Evolutionary conservation across 1,140 invertebrate genomes (phyloP), one percentile per base, ranked within the genome.

Genomic region (Sitophilus oryzae): DNA sequence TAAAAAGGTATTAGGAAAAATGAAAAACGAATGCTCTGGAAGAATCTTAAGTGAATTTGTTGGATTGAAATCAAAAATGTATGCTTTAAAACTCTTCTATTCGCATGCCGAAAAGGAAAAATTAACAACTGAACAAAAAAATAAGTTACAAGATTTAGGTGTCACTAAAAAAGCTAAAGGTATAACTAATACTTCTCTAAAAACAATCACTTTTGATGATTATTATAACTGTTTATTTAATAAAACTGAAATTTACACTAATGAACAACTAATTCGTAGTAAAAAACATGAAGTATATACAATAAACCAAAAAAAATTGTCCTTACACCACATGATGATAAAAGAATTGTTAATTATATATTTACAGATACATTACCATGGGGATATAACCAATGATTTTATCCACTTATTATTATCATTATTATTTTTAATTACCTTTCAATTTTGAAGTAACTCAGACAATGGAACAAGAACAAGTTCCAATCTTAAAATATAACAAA

Each of bases 1-100:
- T n/a, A n/a, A n/a, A 62, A 78, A 79, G 56, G 35, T 37, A 4
- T 37, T 37, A 37, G 11, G 11, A 14, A 3, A 14, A 11, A 37
- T 37, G 35, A 37, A 37, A 37, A 15, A 37, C 11, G 35, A 37
- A 37, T 14, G 16, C 16, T 3, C 3, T 4, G 35, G 35, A 14
- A 3, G 11, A 37, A n/a, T n/a, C n/a, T n/a, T n/a, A n/a, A n/a
- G n/a, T n/a, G n/a, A n/a, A n/a, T n/a, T n/a, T n/a, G n/a, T 37
- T 4, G 35, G 35, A 4, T 15, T 37, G 3, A 37, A 11, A 37
- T 37, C 35, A 4, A 37, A 37, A 37, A 37, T 37, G 35, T 37
- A 37, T 61, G 52, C 65, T 11, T 58, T 64, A 21, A 64, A 50
- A 58, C 40, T 61, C 41, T 20, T 34, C n/a, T n/a, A n/a, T n/a